Percentiles rank a stretch among this genome's conserved stretches.
These are phyloP conservation scores for Seira ritae DNA, from an alignment of 2,888 invertebrate species.

Conservation along the genomic window DNA sequence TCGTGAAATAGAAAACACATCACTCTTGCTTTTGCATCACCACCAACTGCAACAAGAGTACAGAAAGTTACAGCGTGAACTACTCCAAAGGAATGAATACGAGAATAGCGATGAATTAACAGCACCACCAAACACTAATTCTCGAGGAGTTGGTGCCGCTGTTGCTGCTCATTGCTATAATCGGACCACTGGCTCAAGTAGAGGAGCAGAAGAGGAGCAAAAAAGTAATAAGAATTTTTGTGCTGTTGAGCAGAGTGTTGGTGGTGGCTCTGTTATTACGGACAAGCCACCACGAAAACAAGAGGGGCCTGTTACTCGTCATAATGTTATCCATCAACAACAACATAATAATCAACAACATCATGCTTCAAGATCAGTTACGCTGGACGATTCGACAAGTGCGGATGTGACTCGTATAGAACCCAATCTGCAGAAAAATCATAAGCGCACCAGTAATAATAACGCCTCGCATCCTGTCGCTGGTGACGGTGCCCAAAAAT, in stretches of 20 bases:
- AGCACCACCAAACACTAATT: constrained; percentile 45
- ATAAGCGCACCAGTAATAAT: not conserved
- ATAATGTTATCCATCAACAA: constrained; percentile 26
- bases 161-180: constrained; percentile 28
- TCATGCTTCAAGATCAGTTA: constrained; percentile 68
- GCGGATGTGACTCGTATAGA: constrained; percentile 68
- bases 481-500: constrained; percentile 47
- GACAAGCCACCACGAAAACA: constrained; percentile 31
- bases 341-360: constrained; percentile 49
- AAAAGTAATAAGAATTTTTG: constrained; percentile 32
- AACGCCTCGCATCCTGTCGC: constrained; percentile 42
- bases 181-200: not conserved
- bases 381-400: constrained; percentile 68
- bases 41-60: constrained; percentile 38
- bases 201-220: not conserved
- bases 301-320: not conserved
- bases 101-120: constrained; percentile 65
- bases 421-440: constrained; percentile 50
- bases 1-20: constrained; percentile 57
- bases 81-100: constrained; percentile 45
- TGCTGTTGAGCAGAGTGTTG: constrained; percentile 13
- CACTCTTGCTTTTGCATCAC: constrained; percentile 60
- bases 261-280: not conserved
- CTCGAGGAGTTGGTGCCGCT: constrained; percentile 30
- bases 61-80: constrained; percentile 24